Evolutionary conservation across 2,888 invertebrate genomes (phyloP), one percentile per base, ranked within the genome.

Genomic region (Trimorus sp.): DNA sequence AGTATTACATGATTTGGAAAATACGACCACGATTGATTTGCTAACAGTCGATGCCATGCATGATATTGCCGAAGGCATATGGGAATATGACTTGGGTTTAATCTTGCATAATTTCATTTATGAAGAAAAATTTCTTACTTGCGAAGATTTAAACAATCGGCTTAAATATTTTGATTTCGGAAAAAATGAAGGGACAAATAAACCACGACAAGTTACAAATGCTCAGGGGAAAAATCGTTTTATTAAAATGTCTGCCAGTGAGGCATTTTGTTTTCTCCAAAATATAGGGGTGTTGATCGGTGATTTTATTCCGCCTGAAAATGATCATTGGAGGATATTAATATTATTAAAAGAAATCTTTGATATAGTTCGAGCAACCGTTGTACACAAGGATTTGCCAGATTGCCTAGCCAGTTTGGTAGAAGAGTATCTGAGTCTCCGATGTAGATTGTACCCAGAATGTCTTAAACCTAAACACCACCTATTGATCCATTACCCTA

Each of bases 81-180:
- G 80, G 26, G 74, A 75, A 26, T 86, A 86, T 71, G 83, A 83
- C 45, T 59, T 87, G 45, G 81, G 74, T 7, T 26, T 79, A 9
- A 79, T 86, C 15, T 65, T 86, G 1, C 68, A 85, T 58, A 56
- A 82, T 58, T 84, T 84, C 5, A 82, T 86, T 70, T 54, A 38
- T 56, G 26, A 12, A 16, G 15, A 81, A 36, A 42, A 78, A 56
- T 74, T 74, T 1, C 77, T 79, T n/a, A 65, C 79, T 63, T 73
- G 78, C 8, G 37, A 79, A 26, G 38, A 66, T 42, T 42, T 84
- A 51, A 84, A 85, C 68, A 8, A 42, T 0, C 37, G 62, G 11
- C 1, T 58, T 38, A 38, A 8, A n/a, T 5, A 37, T 1, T 38
- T 58, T 58, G 37, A 37, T 58, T 58, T 15, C 14, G 58, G 58